Evolutionary conservation across 2,888 invertebrate genomes (phyloP), one percentile per base, ranked within the genome.

Genomic region (Pseudoips prasinana): DNA sequence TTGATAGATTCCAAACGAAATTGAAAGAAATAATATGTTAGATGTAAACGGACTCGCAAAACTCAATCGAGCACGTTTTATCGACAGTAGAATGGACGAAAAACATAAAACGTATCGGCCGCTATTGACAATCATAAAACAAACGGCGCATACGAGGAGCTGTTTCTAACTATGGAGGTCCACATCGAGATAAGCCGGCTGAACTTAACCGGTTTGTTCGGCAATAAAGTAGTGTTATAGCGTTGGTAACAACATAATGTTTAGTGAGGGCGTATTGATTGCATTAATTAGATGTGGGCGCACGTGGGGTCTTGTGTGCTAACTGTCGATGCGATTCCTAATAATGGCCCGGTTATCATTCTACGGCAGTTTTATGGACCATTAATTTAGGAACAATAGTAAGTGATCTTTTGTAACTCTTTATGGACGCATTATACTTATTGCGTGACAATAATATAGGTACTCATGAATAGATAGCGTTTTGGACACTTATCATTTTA

Each of bases 221-320:
- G 67, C 72, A 71, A 77, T 80, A 81, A 78, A 76, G 72, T 69
- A 73, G 67, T 66, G 57, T 50, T 66, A 70, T 63, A 69, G 72
- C 64, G 68, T 74, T 70, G 59, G 72, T n/a, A n/a, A n/a, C 62
- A 70, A 72, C 76, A 72, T 80, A 75, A 84, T 79, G 81, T 77
- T 80, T 65, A 73, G 73, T 74, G 73, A 79, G 71, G 79, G 73
- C 74, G 77, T 81, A 83, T 82, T 80, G 74, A 78, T 78, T 76
- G 87, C 86, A 85, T 88, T 87, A 88, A 88, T 87, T 78, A 75
- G 81, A 87, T 87, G 81, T 72, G 77, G 77, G 77, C 75, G 63
- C 78, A 74, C 78, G 86, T 85, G 86, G 81, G 87, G 87, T 82
- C 86, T 70, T n/a, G 72, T 66, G 73, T 72, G 67, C 59, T 46